A percentile compares a stretch with the other conserved stretches of the same genome.
These are phyloP conservation scores for Amblyornis subalaris DNA, from an alignment of 2,113 vertebrate genomes.

Conservation along the genomic window DNA sequence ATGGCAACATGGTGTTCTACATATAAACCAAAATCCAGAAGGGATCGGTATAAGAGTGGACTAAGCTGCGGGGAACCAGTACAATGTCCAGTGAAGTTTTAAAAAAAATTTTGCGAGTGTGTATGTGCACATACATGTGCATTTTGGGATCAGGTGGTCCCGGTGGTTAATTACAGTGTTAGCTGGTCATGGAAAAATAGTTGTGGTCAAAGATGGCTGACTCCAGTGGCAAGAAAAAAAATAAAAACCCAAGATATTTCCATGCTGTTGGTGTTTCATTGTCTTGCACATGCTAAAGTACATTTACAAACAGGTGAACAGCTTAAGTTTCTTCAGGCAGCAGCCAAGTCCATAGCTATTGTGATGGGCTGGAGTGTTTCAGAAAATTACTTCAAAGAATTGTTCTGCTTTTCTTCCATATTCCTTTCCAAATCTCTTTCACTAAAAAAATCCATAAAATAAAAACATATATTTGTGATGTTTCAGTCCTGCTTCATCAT, in stretches of 20 bases:
- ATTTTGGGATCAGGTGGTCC: neutral
- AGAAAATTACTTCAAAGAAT: neutral
- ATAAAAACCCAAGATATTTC: accelerated
- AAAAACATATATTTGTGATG: neutral
- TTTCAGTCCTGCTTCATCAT: neutral
- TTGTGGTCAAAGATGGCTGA: neutral
- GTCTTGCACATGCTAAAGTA: neutral
- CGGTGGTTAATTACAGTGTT: neutral
- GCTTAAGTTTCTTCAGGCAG: neutral
- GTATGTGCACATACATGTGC: neutral
- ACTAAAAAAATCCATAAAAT: neutral
- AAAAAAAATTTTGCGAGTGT: neutral
- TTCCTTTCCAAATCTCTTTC: neutral
- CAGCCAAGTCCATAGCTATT: neutral
- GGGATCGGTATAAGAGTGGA: neutral
- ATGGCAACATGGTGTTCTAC: accelerated
- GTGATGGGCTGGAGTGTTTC: accelerated
- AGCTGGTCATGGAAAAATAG: neutral
- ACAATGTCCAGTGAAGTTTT: neutral
- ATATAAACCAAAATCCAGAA: neutral
- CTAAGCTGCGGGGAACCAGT: neutral
- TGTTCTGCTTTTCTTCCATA: neutral
- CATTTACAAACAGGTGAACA: neutral
- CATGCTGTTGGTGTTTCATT: neutral
- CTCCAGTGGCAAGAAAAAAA: neutral